Evolutionary conservation across 23 tunicate species (phyloP), one percentile per base, ranked within the genome.

Genomic region (Oikopleura dioica): DNA sequence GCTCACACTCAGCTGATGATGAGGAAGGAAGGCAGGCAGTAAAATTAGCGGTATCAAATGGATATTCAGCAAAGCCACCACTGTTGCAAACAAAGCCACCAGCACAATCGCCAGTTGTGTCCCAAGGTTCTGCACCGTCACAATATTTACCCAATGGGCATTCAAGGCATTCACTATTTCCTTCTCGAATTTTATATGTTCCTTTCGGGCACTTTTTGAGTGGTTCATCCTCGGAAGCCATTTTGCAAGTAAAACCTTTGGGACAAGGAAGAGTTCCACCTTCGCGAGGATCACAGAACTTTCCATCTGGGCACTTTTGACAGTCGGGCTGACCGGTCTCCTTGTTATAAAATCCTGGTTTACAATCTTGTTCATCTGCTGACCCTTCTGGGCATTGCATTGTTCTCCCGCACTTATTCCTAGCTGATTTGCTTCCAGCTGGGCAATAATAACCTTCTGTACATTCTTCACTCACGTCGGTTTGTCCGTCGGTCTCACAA

Each of bases 381-480:
- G 72, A 63, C 5, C 72, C 72, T 2, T 23, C 72, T 2, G 72
- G 72, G 31, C 72, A 63, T 2, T 63, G 31, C 2, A 2, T 2
- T 2, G 16, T 2, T 63, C 31, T 23, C 4, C n/a, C 72, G n/a
- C 72, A 63, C n/a, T n/a, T n/a, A n/a, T n/a, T n/a, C n/a, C n/a
- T n/a, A 4, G 72, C 2, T 16, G 72, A 63, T 16, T 28, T 4
- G 72, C 72, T 94, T 23, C 95, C 95, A 50, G 78, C 78, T 38
- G 88, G 95, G 37, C 99, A 94, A 80, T 76, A 86, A 75, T 86
- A 76, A 21, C 99, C 99, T 5, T 51, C 58, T 32, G 83, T 83
- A 51, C 99, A 94, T 63, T 23, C 33, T 2, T 23, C 28, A 12
- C 28, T 23, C 4, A 63, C 26, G 29, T 23, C 2, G n/a, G 26